Evolutionary conservation across 1,140 invertebrate genomes (phyloP).

Genomic region (Caerostris darwini): DNA sequence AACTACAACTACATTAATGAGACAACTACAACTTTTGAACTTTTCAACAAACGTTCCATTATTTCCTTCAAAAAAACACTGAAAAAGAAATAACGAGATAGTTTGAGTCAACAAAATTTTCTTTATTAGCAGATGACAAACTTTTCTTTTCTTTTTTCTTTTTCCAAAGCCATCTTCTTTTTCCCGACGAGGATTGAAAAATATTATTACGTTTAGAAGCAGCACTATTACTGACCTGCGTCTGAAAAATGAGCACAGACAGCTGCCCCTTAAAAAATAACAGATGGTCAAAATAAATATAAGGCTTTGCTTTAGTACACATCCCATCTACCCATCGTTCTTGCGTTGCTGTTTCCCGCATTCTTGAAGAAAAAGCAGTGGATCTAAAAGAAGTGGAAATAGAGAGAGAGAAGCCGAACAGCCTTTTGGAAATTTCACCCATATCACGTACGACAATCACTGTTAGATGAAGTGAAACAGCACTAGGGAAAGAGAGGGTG

Average conservation of each 20-base stretch:
- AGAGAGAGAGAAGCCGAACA: background rate
- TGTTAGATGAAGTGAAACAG: conserved; percentile 62
- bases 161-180: background rate
- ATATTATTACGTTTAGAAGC: conserved; percentile 39
- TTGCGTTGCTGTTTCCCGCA: background rate
- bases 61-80: background rate
- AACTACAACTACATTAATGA: no score
- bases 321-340: background rate
- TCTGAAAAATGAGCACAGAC: conserved; percentile 5
- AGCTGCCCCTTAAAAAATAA: conserved; percentile 11
- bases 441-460: conserved; percentile 68
- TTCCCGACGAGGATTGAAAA: conserved; percentile 15
- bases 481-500: background rate
- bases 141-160: background rate
- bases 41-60: background rate
- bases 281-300: conserved; percentile 36
- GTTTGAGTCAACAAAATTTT: background rate
- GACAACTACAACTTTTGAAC: conserved; percentile 11
- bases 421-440: conserved; percentile 15
- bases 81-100: background rate
- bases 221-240: background rate
- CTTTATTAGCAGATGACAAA: conserved; percentile 41
- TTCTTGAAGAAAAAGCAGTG: background rate
- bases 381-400: background rate
- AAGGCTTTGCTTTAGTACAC: background rate